Evolutionary conservation across 2,113 vertebrate genomes (phyloP), one percentile per base, ranked within the genome.

Genomic region (Cyphomyrus discorhynchus): DNA sequence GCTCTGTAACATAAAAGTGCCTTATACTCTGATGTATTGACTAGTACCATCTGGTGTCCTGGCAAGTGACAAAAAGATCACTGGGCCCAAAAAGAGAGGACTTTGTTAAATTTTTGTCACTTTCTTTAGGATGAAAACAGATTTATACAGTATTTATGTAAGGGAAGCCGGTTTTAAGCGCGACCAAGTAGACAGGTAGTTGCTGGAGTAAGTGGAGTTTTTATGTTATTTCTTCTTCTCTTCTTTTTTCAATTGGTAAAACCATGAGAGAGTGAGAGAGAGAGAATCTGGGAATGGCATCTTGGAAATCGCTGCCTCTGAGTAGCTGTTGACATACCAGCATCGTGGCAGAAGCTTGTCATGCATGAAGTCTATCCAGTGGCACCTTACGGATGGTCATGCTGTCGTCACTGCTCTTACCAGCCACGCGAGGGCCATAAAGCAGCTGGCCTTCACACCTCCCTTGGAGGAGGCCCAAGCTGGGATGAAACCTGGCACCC

Each of bases 21-120:
- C 92, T 94, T 94, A 93, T 94, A 91, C 88, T 90, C 91, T 88
- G 92, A 94, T 92, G 93, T 93, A 95, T 93, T 91, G 93, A 95
- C 93, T 93, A 31, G 90, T 89, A 90, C 92, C 92, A 93, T 93
- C 93, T 93, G 93, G 92, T 93, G 92, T 94, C 91, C 92, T 93
- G 92, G 89, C 91, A 86, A 93, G 92, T 91, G 89, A 93, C 91
- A 93, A 89, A 94, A 84, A 91, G 88, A 93, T 89, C 19, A 82
- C 92, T 93, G 89, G 91, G 91, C 89, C 77, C 45, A 90, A 89
- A 91, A 93, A 31, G 90, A 93, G 89, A 35, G 1, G 45, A 52
- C 53, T 88, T 91, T 91, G 90, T 91, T 80, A 62, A 53, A 91
- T 90, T 90, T 92, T 92, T 89, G 91, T 90, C 86, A 90, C 89